Evolutionary conservation across 2,113 vertebrate species (phyloP).

Genomic region (Entelurus aequoreus): DNA sequence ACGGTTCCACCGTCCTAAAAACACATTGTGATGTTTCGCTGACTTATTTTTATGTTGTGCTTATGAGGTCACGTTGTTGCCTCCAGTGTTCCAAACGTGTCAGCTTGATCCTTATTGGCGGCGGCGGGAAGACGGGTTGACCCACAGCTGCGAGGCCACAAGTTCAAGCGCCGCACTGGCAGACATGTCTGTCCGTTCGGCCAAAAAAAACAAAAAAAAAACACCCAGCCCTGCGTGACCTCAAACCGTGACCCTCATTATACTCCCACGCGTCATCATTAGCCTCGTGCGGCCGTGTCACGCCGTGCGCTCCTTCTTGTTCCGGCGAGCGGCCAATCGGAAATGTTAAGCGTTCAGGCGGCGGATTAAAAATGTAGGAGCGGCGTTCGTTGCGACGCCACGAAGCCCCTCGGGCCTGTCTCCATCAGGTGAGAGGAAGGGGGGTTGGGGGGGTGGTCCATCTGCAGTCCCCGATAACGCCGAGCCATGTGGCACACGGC

Average conservation of each 20-base stretch:
- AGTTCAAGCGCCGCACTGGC: slow-evolving; percentile 39
- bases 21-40: neutral
- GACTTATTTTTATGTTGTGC: neutral
- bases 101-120: slow-evolving; percentile 31
- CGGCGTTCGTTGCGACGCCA: slow-evolving; percentile 8
- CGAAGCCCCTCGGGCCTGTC: slow-evolving; percentile 20
- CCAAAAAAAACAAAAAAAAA: neutral
- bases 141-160: slow-evolving; percentile 29
- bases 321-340: slow-evolving; percentile 3
- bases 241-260: slow-evolving; percentile 8
- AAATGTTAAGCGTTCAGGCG: slow-evolving; percentile 5
- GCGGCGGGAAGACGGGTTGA: slow-evolving; percentile 29
- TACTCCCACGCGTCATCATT: slow-evolving; percentile 12
- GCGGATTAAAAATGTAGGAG: slow-evolving; percentile 2
- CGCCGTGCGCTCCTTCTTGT: slow-evolving; percentile 9
- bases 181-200: slow-evolving; percentile 21
- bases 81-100: slow-evolving; percentile 9
- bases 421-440: slow-evolving; percentile 28
- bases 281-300: slow-evolving; percentile 18
- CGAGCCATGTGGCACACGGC: slow-evolving; percentile 53
- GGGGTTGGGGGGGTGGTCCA: slow-evolving; percentile 38
- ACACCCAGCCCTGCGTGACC: neutral
- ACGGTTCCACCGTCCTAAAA: neutral
- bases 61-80: slow-evolving; percentile 1
- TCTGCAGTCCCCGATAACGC: slow-evolving; percentile 63